phyloP scores from a whole-genome alignment of 2,113 vertebrate species.

The Microcebus tavaratra region DNA sequence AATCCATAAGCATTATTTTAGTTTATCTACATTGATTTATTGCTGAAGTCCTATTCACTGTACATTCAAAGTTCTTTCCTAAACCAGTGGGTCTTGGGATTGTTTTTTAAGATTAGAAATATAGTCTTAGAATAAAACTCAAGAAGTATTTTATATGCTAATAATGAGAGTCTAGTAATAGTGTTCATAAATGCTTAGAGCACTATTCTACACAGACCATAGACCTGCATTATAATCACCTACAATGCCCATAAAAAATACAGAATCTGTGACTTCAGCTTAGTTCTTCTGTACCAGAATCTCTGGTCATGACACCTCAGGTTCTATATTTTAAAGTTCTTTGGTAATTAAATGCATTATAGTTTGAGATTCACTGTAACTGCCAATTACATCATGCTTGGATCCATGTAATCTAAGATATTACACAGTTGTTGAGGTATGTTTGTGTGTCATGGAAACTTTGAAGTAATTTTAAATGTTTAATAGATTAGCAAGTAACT shows the following conservation, averaged over 20 bases:
- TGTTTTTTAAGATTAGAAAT: conserved; percentile 26
- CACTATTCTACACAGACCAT: background rate
- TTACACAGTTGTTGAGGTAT: background rate
- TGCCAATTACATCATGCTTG: background rate
- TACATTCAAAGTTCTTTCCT: background rate
- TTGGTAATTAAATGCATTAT: background rate
- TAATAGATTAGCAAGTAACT: conserved; percentile 5
- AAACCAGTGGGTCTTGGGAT: background rate
- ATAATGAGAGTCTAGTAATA: background rate
- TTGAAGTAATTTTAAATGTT: conserved; percentile 22
- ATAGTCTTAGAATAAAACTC: background rate
- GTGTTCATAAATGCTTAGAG: conserved; percentile 1
- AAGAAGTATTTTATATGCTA: conserved; percentile 7
- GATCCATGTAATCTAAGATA: background rate
- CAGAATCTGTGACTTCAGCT: background rate
- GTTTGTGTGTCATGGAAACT: background rate
- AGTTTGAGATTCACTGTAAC: background rate
- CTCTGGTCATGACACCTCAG: background rate
- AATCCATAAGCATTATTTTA: conserved; percentile 39
- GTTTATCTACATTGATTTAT: conserved; percentile 4
- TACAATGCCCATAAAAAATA: background rate
- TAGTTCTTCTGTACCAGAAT: conserved; percentile 14
- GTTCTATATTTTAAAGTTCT: conserved; percentile 22
- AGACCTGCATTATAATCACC: background rate
- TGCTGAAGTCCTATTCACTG: background rate